Percentiles rank a stretch among this genome's conserved stretches.
Evolutionary conservation across 2,113 vertebrate genomes (phyloP).

Genomic region (Macaca nemestrina): DNA sequence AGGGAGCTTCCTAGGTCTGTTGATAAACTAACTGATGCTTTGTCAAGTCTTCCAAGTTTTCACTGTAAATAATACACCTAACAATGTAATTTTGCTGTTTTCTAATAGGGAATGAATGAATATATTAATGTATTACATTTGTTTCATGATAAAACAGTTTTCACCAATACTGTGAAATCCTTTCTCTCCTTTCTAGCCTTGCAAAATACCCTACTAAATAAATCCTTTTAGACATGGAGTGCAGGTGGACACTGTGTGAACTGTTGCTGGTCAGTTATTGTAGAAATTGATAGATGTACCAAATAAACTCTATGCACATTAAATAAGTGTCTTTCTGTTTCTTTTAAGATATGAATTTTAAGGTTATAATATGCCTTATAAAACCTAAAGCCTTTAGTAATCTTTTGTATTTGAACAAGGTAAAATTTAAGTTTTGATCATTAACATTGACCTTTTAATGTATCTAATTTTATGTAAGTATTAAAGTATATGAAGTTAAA

Average conservation of each 20-base stretch:
- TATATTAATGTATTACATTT: slow-evolving; percentile 59
- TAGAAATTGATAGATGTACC: slow-evolving; percentile 72
- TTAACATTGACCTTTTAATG: not conserved
- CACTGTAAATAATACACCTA: slow-evolving; percentile 73
- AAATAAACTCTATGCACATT: slow-evolving; percentile 85
- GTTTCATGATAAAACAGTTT: slow-evolving; percentile 52
- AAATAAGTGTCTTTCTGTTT: slow-evolving; percentile 49
- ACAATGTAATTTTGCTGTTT: slow-evolving; percentile 66
- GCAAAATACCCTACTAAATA: slow-evolving; percentile 68
- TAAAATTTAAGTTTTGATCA: not conserved
- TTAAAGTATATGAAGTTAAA: not conserved
- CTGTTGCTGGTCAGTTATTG: slow-evolving; percentile 72
- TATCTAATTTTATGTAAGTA: not conserved
- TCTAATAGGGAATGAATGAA: slow-evolving; percentile 42
- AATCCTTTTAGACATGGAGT: slow-evolving; percentile 34
- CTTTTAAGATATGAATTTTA: slow-evolving; percentile 19
- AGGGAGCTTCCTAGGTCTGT: not conserved
- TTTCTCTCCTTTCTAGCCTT: slow-evolving; percentile 68
- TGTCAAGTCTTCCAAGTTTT: slow-evolving; percentile 65
- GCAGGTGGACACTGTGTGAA: slow-evolving; percentile 60
- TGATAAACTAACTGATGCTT: slow-evolving; percentile 30
- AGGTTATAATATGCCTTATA: not conserved
- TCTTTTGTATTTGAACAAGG: not conserved
- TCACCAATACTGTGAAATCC: slow-evolving; percentile 62
- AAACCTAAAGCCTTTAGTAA: not conserved